A percentile compares a stretch with the other conserved stretches of the same genome.
Evolutionary conservation across 2,113 vertebrate genomes (phyloP).

Genomic region (Labrus mixtus): DNA sequence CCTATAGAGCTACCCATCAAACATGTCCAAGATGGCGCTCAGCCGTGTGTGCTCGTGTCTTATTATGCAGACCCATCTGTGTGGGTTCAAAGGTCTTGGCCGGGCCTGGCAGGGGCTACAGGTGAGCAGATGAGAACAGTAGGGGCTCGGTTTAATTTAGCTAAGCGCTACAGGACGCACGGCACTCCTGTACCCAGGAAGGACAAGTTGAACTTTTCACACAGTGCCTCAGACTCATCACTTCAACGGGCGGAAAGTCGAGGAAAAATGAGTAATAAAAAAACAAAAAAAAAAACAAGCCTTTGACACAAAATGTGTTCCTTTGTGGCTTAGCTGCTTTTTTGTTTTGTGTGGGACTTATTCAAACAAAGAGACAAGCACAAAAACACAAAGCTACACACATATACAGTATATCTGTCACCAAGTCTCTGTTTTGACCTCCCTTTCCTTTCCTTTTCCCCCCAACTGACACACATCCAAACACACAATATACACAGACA

Average conservation of each 20-base stretch:
- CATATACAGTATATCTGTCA: conserved; percentile 24
- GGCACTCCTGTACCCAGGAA: conserved; percentile 68
- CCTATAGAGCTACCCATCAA: conserved; percentile 65
- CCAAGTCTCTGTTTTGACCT: conserved; percentile 29
- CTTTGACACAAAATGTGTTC: conserved; percentile 45
- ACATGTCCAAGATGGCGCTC: conserved; percentile 72
- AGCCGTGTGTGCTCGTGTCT: conserved; percentile 76
- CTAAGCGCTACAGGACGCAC: conserved; percentile 75
- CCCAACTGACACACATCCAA: conserved; percentile 36
- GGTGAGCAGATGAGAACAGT: conserved; percentile 84
- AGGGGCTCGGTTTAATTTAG: conserved; percentile 82
- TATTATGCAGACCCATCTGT: conserved; percentile 88
- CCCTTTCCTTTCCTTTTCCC: conserved; percentile 12
- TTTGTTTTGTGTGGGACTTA: conserved; percentile 35
- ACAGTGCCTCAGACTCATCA: conserved; percentile 67
- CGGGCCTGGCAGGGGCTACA: conserved; percentile 82
- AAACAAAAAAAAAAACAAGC: not conserved
- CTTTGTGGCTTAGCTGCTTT: conserved; percentile 13
- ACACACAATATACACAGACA: conserved; percentile 50
- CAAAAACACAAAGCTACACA: conserved; percentile 29
- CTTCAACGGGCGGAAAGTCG: conserved; percentile 48
- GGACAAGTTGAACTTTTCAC: conserved; percentile 82
- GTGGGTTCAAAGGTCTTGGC: conserved; percentile 82
- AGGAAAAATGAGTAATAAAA: conserved; percentile 51
- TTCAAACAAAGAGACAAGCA: conserved; percentile 46